phyloP scores from a whole-genome alignment of 2,888 invertebrate genomes.

The Sclerodermus sp. region DNA sequence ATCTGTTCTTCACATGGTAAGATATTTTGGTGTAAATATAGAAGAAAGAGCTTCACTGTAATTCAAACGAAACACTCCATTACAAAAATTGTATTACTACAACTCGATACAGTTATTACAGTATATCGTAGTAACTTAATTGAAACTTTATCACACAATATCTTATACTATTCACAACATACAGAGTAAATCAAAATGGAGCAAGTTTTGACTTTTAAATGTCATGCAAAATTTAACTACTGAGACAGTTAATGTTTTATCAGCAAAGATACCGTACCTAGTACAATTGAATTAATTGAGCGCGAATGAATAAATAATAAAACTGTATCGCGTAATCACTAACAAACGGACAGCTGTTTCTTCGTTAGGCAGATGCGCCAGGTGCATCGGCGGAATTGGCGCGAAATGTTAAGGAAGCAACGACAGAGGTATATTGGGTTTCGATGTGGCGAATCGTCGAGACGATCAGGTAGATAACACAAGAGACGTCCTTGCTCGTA shows the following conservation, averaged over 20 bases:
- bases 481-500: too few species aligned
- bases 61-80: not conserved
- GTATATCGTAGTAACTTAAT: too few species aligned
- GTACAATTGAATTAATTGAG: not conserved
- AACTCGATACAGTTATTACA: too few species aligned
- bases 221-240: too few species aligned
- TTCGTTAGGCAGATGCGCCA: conserved; percentile 38
- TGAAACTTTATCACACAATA: too few species aligned
- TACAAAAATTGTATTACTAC: too few species aligned
- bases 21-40: not conserved
- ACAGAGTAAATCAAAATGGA: too few species aligned
- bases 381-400: conserved; percentile 44
- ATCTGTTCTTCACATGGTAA: not conserved
- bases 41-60: not conserved
- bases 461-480: too few species aligned
- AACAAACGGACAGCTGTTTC: conserved; percentile 44
- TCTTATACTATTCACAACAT: too few species aligned
- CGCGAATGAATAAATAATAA: not conserved
- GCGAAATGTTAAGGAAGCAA: conserved; percentile 31
- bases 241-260: not conserved
- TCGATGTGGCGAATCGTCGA: not conserved
- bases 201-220: too few species aligned
- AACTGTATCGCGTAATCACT: conserved; percentile 8
- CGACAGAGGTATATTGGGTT: not conserved
- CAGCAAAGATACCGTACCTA: not conserved